Evolutionary conservation across 2,113 vertebrate genomes (phyloP), one percentile per base, ranked within the genome.

Genomic region (Poecilia latipinna): DNA sequence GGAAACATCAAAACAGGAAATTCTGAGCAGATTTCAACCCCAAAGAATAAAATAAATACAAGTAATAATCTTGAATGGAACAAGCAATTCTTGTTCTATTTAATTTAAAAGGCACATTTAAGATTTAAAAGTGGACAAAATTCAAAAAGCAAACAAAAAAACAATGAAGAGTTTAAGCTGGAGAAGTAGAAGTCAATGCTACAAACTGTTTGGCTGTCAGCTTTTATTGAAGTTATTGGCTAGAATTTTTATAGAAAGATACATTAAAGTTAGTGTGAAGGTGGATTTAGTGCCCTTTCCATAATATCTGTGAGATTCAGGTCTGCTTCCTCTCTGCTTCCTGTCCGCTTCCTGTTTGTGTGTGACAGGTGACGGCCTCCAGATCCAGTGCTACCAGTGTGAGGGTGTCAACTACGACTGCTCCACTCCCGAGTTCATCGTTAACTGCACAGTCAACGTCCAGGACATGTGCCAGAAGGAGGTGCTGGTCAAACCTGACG

Each of bases 401-500:
- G 97, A 99, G 87, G 98, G 99, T 93, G 97, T 97, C 91, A 96
- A 96, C 33, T 96, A 97, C 61, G 98, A 99, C 91, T 99, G 98
- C 92, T 98, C 98, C 3, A 95, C 96, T 3, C 97, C 97, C 0
- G 97, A 99, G 83, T 98, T 95, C 90, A 96, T 99, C 0, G 98
- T 99, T 70, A 99, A 99, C 88, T 99, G 98, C 89, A 99, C 98
- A 0, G 97, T 99, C 84, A 99, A 99, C 1, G 98, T 99, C 3
- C 98, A 99, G 93, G 96, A 99, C 91, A 98, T 96, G 95, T 99
- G 98, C 86, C 98, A 99, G 93, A 98, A 98, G 86, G 98, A 99
- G 94, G 97, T 99, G 37, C 96, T 99, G 92, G 96, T 99, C 80
- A 96, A 96, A 91, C 95, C 96, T 70, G 95, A 97, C 4, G 98